Conservation (phyloP, 2,888 invertebrate species). For the Trilocha varians region DNA sequence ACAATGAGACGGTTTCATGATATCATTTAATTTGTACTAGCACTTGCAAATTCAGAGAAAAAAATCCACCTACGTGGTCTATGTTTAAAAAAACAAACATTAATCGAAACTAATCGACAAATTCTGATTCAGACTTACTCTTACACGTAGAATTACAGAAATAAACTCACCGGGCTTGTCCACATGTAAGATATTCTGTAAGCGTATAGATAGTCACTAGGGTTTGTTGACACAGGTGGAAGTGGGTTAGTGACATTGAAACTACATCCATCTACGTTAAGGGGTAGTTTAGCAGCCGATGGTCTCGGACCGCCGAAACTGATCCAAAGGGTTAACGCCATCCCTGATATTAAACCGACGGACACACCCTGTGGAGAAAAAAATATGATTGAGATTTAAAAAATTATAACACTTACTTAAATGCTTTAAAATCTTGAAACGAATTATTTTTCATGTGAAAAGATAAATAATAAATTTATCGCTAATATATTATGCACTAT, state of each 20-base stretch:
- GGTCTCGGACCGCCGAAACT: constrained; percentile 88
- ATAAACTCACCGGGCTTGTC: constrained; percentile 69
- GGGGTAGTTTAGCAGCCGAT: constrained; percentile 64
- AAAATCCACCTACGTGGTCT: too few relatives aligned
- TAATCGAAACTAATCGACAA: constrained; percentile 11
- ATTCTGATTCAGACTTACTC: constrained; percentile 4
- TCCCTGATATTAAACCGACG: constrained; percentile 75
- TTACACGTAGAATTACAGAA: background rate
- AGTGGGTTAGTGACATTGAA: constrained; percentile 31
- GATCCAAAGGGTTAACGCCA: constrained; percentile 84
- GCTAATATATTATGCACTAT: too few relatives aligned
- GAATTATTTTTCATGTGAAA: too few relatives aligned
- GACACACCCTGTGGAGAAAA: constrained; percentile 76
- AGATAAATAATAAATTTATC: too few relatives aligned
- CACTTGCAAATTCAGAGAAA: too few relatives aligned
- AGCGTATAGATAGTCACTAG: constrained; percentile 74
- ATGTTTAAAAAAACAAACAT: too few relatives aligned
- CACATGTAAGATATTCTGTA: constrained; percentile 83
- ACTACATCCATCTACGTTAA: constrained; percentile 73
- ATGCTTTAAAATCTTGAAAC: too few relatives aligned
- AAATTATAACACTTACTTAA: too few relatives aligned
- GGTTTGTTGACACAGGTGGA: constrained; percentile 10
- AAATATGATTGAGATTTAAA: background rate
- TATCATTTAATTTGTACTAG: too few relatives aligned
- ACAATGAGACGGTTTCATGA: too few relatives aligned